Evolutionary conservation across 2,113 vertebrate genomes (phyloP).

Genomic region (Anolis sagrei): DNA sequence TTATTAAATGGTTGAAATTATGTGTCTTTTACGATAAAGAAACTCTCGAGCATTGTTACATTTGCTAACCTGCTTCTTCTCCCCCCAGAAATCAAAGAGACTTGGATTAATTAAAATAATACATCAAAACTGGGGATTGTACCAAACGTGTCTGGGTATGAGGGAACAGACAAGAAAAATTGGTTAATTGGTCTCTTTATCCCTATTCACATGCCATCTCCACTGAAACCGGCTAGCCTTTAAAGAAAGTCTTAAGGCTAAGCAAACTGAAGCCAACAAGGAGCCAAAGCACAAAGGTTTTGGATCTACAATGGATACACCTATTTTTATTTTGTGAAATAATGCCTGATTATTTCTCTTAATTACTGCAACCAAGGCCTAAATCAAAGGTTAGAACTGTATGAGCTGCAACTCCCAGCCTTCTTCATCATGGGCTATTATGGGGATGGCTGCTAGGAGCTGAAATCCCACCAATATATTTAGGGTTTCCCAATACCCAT

Average conservation of each 20-base stretch:
- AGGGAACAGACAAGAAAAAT: slow-evolving; percentile 83
- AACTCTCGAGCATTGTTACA: slow-evolving; percentile 86
- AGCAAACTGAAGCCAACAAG: slow-evolving; percentile 60
- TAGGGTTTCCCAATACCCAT: too few species aligned
- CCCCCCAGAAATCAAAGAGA: slow-evolving; percentile 81
- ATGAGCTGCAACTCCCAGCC: too few species aligned
- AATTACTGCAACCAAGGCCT: not conserved
- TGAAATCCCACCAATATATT: too few species aligned
- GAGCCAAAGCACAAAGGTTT: slow-evolving; percentile 32
- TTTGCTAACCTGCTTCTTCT: slow-evolving; percentile 82
- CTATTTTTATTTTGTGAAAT: not conserved
- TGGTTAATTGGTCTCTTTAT: slow-evolving; percentile 85
- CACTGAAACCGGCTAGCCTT: slow-evolving; percentile 61
- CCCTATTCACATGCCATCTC: slow-evolving; percentile 67
- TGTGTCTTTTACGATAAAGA: slow-evolving; percentile 88
- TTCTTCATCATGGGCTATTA: too few species aligned
- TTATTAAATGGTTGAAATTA: slow-evolving; percentile 91
- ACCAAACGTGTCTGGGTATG: slow-evolving; percentile 73
- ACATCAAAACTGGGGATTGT: slow-evolving; percentile 82
- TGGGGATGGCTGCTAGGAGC: too few species aligned
- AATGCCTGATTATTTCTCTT: slow-evolving; percentile 1
- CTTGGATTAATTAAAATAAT: slow-evolving; percentile 90
- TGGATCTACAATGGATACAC: slow-evolving; percentile 35
- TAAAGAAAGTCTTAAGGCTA: slow-evolving; percentile 67
- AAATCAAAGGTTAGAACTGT: not conserved